Evolutionary conservation across 2,113 vertebrate genomes (phyloP), one percentile per base, ranked within the genome.

Genomic region (Catagonus wagneri): DNA sequence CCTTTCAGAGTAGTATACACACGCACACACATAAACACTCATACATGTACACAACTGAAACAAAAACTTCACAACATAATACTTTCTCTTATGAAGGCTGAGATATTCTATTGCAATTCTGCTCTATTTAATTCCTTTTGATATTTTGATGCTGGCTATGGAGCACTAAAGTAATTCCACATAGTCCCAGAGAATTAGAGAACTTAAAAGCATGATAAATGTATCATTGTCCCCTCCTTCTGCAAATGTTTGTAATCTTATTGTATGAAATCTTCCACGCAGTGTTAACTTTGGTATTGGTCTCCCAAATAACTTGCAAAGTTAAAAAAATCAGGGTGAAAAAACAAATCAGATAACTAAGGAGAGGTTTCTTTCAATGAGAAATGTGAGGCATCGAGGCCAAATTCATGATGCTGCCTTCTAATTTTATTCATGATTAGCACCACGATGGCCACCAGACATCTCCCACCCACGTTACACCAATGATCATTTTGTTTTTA

Each of bases 401-500:
- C 66, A 74, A 61, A 79, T 86, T 56, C 29, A 76, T 44, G 63
- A 54, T 16, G 52, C 65, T 83, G 72, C 44, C 58, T 72, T 94
- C 60, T 56, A 94, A 36, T 83, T 83, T 90, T 88, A 90, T 63
- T 66, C 3, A 1, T 90, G 65, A 72, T 76, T 32, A 56, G n/a
- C 22, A 72, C 17, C 29, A 23, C 4, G 17, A 61, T 58, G 60
- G 63, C 39, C 87, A 36, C 44, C 83, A 96, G 89, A 80, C 20
- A 22, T 93, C 75, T 80, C 71, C 88, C 61, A 66, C 79, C 34
- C 93, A 92, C 25, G 69, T 56, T 61, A 75, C 17, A 14, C 20
- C 75, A 65, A 22, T 86, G 50, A 85, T 32, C 90, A 71, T 86
- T 94, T 72, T 95, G 89, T 91, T 98, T 96, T 95, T 79, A 89